Evolutionary conservation across 2,888 invertebrate genomes (phyloP).

Genomic region (Drosophila monieri): DNA sequence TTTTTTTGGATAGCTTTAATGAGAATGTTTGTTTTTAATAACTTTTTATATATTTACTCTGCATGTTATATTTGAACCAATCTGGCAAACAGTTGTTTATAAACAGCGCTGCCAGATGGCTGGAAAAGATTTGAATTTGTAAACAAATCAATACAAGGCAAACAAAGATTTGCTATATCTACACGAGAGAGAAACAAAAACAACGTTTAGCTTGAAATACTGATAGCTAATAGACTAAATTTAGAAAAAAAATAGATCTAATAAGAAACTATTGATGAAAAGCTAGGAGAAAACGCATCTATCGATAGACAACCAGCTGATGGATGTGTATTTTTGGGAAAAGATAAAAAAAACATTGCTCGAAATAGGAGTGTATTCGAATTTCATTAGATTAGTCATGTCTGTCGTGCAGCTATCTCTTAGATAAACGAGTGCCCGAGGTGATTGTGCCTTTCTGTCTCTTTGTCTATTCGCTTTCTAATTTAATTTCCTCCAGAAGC

Average conservation of each 20-base stretch:
- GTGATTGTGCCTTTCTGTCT: slow-evolving; percentile 12
- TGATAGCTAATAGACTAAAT: neutral
- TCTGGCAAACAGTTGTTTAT: neutral
- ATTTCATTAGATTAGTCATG: slow-evolving; percentile 44
- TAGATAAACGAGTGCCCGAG: slow-evolving; percentile 16
- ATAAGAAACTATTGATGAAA: too few relatives aligned
- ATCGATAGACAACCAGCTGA: slow-evolving; percentile 35
- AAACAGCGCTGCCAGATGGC: neutral
- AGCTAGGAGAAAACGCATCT: neutral
- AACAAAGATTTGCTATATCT: neutral
- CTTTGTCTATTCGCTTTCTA: neutral
- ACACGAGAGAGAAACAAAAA: neutral
- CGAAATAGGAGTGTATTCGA: slow-evolving; percentile 14
- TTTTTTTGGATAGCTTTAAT: too few relatives aligned
- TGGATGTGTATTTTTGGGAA: slow-evolving; percentile 13
- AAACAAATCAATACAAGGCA: slow-evolving; percentile 26
- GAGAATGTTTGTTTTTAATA: too few relatives aligned
- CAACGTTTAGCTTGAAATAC: neutral
- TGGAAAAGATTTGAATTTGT: neutral
- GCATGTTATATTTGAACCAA: neutral
- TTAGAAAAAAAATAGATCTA: neutral
- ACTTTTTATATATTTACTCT: too few relatives aligned
- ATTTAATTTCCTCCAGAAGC: slow-evolving; percentile 21
- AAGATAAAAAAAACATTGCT: slow-evolving; percentile 5
- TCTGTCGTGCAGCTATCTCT: slow-evolving; percentile 22